Percentiles rank a stretch among this genome's conserved stretches.
These are phyloP conservation scores for Macrotrachela quadricornifera DNA, from an alignment of 1,140 invertebrate species.

Conservation along the genomic window DNA sequence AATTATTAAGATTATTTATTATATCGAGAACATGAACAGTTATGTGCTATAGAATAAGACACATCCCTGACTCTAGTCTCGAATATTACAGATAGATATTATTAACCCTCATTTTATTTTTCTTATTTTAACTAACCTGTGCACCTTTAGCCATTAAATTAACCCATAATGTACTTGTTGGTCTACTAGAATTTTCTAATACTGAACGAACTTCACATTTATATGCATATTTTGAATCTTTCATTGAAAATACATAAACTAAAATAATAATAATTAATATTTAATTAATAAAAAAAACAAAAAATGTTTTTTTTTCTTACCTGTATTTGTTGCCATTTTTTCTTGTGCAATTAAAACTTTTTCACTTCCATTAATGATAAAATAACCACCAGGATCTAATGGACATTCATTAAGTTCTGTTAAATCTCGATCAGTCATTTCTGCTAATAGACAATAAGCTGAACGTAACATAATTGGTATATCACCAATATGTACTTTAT, in stretches of 20 bases:
- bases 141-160: constrained; percentile 96
- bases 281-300: neutral
- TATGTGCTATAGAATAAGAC: neutral
- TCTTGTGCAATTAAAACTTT: constrained; percentile 83
- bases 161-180: constrained; percentile 88
- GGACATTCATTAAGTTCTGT: constrained; percentile 96
- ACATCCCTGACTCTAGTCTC: constrained; percentile 11
- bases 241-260: constrained; percentile 97
- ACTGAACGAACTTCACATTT: constrained; percentile 90
- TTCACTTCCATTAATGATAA: constrained; percentile 32
- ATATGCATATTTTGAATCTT: constrained; percentile 75
- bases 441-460: constrained; percentile 76
- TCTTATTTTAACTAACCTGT: constrained; percentile 33
- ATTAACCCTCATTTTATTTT: too few species aligned
- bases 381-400: constrained; percentile 57
- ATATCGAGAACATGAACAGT: constrained; percentile 5
- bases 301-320: constrained; percentile 10
- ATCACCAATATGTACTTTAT: constrained; percentile 84
- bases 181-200: constrained; percentile 69
- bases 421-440: constrained; percentile 84
- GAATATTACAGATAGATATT: neutral
- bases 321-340: constrained; percentile 96
- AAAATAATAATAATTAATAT: neutral
- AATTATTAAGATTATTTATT: too few species aligned
- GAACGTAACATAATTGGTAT: constrained; percentile 97